A percentile compares a stretch with the other conserved stretches of the same genome.
Evolutionary conservation across 2,888 invertebrate genomes (phyloP).

Genomic region (Coleophora flavipennella): DNA sequence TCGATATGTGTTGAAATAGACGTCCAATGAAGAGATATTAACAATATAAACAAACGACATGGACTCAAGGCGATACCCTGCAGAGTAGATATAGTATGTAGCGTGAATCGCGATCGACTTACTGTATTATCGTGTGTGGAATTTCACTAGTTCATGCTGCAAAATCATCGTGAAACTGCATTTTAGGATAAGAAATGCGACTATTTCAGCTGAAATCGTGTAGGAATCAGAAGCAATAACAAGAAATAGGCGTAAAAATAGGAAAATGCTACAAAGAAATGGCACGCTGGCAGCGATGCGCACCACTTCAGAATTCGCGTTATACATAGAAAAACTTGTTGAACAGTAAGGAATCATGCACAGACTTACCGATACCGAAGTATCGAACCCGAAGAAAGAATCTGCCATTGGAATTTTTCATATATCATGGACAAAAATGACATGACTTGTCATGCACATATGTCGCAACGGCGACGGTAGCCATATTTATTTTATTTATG

Average conservation of each 20-base stretch:
- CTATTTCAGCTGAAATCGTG: too few species aligned
- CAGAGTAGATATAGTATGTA: too few species aligned
- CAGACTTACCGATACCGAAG: constrained; percentile 81
- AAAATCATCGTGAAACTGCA: too few species aligned
- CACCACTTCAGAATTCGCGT: constrained; percentile 11
- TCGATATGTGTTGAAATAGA: too few species aligned
- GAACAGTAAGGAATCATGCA: constrained; percentile 20
- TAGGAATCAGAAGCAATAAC: background rate
- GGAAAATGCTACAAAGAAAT: background rate
- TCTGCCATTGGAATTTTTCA: constrained; percentile 84
- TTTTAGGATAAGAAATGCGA: too few species aligned
- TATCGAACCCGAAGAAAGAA: constrained; percentile 90
- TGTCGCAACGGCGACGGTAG: constrained; percentile 59
- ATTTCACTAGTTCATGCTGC: too few species aligned
- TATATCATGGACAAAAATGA: constrained; percentile 75
- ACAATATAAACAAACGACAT: too few species aligned
- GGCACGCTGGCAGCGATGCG: constrained; percentile 10
- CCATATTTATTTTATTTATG: constrained; percentile 25
- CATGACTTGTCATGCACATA: constrained; percentile 77
- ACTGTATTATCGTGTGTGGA: too few species aligned
- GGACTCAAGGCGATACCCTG: too few species aligned
- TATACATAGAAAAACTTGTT: constrained; percentile 24
- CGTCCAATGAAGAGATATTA: too few species aligned
- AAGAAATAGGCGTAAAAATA: too few species aligned
- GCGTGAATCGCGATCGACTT: too few species aligned